A percentile compares a stretch with the other conserved stretches of the same genome.
phyloP scores from a whole-genome alignment of 2,888 invertebrate genomes.

The Drosophila nigricruria region DNA sequence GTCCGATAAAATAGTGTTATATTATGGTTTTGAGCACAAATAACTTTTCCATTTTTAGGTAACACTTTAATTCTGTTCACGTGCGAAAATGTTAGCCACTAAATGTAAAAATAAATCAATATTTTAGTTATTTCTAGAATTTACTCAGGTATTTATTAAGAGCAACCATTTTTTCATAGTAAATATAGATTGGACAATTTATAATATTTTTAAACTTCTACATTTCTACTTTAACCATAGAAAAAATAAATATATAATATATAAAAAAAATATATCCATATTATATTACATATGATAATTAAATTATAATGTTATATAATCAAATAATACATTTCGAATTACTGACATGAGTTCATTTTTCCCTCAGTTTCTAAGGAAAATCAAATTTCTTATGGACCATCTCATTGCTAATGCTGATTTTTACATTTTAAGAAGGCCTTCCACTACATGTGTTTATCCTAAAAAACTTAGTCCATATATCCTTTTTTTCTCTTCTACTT shows the following conservation, averaged over 20 bases:
- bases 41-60: background rate
- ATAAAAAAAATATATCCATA: too few relatives aligned
- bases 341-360: background rate
- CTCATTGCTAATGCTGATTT: background rate
- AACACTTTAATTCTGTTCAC: background rate
- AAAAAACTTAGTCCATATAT: conserved; percentile 42
- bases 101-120: background rate
- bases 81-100: background rate
- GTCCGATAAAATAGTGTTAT: conserved; percentile 12
- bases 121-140: background rate
- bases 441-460: conserved; percentile 12
- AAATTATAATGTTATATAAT: too few relatives aligned
- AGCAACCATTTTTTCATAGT: background rate
- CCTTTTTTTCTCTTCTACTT: conserved; percentile 12
- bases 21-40: background rate
- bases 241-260: too few relatives aligned
- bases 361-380: background rate
- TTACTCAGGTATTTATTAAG: background rate
- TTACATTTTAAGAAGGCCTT: conserved; percentile 13
- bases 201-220: too few relatives aligned
- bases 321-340: background rate
- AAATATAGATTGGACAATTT: too few relatives aligned
- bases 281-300: too few relatives aligned
- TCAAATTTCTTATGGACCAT: background rate
- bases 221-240: too few relatives aligned